Evolutionary conservation across 2,888 invertebrate genomes (phyloP).

Genomic region (Phaonia tiefii): DNA sequence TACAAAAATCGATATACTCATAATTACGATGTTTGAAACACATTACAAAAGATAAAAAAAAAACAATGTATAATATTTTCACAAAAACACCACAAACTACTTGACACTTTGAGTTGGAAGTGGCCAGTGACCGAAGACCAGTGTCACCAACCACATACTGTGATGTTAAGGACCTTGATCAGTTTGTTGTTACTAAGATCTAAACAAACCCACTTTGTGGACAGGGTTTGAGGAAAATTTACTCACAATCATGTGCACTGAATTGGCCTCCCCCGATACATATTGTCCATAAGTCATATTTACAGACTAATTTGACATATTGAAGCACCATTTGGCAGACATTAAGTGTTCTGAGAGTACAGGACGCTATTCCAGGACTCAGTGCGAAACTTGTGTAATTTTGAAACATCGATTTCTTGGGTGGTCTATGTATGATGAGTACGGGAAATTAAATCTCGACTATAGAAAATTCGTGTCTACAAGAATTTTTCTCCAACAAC

Average conservation of each 20-base stretch:
- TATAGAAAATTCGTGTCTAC: too few relatives aligned
- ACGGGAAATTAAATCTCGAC: too few relatives aligned
- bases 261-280: not conserved
- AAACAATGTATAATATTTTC: constrained; percentile 1
- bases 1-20: too few relatives aligned
- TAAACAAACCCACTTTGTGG: constrained; percentile 13
- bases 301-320: constrained; percentile 66
- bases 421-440: too few relatives aligned
- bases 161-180: not conserved
- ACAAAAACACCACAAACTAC: constrained; percentile 39
- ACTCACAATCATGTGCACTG: constrained; percentile 25
- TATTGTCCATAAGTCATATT: constrained; percentile 26
- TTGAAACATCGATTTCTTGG: constrained; percentile 18
- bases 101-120: constrained; percentile 33
- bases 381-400: constrained; percentile 34
- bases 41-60: too few relatives aligned
- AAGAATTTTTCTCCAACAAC: too few relatives aligned
- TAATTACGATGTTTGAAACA: too few relatives aligned
- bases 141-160: not conserved
- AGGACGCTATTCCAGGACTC: constrained; percentile 32
- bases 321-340: constrained; percentile 64
- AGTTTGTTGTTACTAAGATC: constrained; percentile 1
- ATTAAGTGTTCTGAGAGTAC: constrained; percentile 55
- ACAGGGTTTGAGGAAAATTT: constrained; percentile 19
- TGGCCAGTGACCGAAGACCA: not conserved